phyloP scores from a whole-genome alignment of 2,797 vertebrate genomes.

The Aselliscus stoliczkanus region DNA sequence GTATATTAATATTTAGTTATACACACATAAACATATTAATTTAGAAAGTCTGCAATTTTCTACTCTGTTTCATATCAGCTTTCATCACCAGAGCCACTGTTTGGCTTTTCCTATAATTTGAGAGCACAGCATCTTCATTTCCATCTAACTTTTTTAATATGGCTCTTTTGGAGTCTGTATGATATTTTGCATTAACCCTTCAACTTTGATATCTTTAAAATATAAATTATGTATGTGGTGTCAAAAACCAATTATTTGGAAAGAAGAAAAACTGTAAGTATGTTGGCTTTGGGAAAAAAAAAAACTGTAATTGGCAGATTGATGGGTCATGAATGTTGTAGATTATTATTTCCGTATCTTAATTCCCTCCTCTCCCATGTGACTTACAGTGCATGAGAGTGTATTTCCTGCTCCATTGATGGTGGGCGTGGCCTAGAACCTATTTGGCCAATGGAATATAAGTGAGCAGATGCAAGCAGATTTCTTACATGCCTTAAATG shows the following conservation, averaged over 20 bases:
- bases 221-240: not conserved
- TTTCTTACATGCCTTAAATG: not conserved
- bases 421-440: not conserved
- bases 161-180: not conserved
- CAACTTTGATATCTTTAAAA: not conserved
- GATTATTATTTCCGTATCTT: conserved; percentile 10
- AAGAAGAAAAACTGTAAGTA: not conserved
- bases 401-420: not conserved
- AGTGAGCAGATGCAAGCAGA: not conserved
- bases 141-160: not conserved
- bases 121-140: not conserved
- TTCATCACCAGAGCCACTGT: not conserved
- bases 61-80: not conserved
- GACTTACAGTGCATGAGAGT: not conserved
- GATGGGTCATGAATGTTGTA: not conserved
- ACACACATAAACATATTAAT: not conserved
- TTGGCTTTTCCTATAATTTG: not conserved
- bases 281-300: not conserved
- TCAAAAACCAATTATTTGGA: not conserved
- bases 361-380: not conserved
- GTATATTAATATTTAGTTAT: not conserved
- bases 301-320: not conserved
- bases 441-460: not conserved
- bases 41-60: not conserved
- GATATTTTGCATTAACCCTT: not conserved